Evolutionary conservation across 2,797 vertebrate genomes (phyloP).

Genomic region (Poecilia picta): DNA sequence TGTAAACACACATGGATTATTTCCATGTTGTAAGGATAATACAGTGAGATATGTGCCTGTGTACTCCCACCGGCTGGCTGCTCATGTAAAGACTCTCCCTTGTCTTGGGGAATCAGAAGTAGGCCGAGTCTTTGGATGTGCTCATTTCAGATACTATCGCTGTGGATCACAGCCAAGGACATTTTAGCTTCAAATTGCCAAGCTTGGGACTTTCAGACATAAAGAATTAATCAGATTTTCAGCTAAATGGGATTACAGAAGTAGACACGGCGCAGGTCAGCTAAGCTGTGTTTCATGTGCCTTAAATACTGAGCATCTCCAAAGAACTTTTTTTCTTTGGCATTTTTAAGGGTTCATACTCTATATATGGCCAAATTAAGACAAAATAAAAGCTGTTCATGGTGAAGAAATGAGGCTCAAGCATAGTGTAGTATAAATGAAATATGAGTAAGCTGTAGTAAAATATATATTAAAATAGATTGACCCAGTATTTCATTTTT

Average conservation of each 20-base stretch:
- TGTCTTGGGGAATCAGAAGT: slow-evolving; percentile 75
- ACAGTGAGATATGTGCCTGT: slow-evolving; percentile 41
- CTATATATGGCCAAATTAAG: slow-evolving; percentile 38
- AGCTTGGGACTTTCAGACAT: slow-evolving; percentile 62
- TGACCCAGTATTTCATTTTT: slow-evolving; percentile 35
- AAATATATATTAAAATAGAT: slow-evolving; percentile 59
- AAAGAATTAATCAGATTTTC: slow-evolving; percentile 69
- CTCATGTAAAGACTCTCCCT: slow-evolving; percentile 47
- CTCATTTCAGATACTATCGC: slow-evolving; percentile 71
- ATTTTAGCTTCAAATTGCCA: slow-evolving; percentile 63
- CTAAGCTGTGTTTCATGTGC: slow-evolving; percentile 38
- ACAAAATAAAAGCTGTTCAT: slow-evolving; percentile 46
- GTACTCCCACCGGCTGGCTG: slow-evolving; percentile 42
- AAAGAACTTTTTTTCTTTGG: slow-evolving; percentile 10
- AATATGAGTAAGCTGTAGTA: slow-evolving; percentile 56
- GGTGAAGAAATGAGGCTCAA: slow-evolving; percentile 36
- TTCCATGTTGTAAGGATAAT: slow-evolving; percentile 26
- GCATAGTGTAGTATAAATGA: slow-evolving; percentile 52
- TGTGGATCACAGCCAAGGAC: slow-evolving; percentile 73
- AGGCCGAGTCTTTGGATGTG: slow-evolving; percentile 69
- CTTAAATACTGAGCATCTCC: slow-evolving; percentile 47
- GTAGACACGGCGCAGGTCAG: slow-evolving; percentile 47
- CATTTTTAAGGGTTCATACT: slow-evolving; percentile 23
- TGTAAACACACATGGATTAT: slow-evolving; percentile 16
- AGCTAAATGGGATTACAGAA: slow-evolving; percentile 59